Percentiles rank a stretch among this genome's conserved stretches.
These are phyloP conservation scores for Neopelma chrysocephalum DNA, from an alignment of 2,797 vertebrate species.

Conservation along the genomic window DNA sequence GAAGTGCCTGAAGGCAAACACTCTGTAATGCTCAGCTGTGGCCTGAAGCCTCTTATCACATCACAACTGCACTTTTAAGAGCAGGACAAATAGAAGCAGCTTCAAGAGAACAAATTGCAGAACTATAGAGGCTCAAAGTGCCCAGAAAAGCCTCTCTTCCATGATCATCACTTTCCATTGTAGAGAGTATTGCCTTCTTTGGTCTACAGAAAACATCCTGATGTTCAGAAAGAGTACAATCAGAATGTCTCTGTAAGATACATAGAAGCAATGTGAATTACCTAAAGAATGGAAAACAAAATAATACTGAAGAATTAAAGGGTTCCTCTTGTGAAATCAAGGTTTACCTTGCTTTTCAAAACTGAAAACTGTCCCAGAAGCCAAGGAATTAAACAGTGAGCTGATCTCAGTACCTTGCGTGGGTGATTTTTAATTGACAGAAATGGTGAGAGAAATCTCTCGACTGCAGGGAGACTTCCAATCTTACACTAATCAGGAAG, in stretches of 20 bases:
- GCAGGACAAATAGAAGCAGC: not conserved
- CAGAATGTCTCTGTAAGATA: not conserved
- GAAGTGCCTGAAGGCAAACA: not conserved
- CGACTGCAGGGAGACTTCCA: not conserved
- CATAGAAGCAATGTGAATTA: not conserved
- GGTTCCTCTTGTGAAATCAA: not conserved
- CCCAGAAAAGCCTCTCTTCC: not conserved
- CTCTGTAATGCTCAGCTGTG: rapidly evolving
- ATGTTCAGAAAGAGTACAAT: not conserved
- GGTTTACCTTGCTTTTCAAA: not conserved
- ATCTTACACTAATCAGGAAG: not conserved
- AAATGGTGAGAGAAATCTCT: not conserved
- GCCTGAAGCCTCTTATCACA: not conserved
- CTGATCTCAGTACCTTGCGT: not conserved
- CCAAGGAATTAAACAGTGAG: not conserved
- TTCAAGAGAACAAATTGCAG: not conserved
- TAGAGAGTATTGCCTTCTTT: not conserved
- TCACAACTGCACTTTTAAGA: not conserved
- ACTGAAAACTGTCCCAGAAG: not conserved
- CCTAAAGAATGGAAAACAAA: not conserved
- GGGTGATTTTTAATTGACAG: not conserved
- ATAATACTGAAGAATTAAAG: not conserved
- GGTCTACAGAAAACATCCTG: not conserved
- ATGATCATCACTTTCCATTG: not conserved
- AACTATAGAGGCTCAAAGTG: not conserved